Evolutionary conservation across 2,888 invertebrate species (phyloP).

Genomic region (Eristalis pertinax): DNA sequence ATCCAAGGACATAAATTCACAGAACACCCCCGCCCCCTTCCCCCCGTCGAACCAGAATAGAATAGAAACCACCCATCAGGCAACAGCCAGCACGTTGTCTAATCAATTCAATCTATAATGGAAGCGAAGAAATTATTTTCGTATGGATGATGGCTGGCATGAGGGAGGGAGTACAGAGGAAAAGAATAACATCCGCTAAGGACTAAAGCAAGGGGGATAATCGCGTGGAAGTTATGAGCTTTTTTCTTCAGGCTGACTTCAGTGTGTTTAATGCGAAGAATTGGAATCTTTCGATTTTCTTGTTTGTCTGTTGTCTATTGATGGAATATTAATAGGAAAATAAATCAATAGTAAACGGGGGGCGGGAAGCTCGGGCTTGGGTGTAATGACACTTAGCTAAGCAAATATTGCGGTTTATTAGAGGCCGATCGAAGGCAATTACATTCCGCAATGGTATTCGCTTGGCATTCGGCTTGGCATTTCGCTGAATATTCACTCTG

Average conservation of each 20-base stretch:
- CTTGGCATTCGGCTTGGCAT: too few relatives aligned
- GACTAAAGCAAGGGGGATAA: slow-evolving; percentile 55
- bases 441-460: background rate
- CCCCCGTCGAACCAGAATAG: background rate
- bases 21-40: background rate
- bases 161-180: background rate
- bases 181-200: slow-evolving; percentile 38
- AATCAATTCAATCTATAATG: slow-evolving; percentile 65
- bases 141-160: slow-evolving; percentile 19
- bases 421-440: slow-evolving; percentile 7
- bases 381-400: slow-evolving; percentile 48
- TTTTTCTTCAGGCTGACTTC: slow-evolving; percentile 22
- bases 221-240: slow-evolving; percentile 66
- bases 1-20: slow-evolving; percentile 47
- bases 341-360: slow-evolving; percentile 44
- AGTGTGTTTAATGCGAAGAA: slow-evolving; percentile 29
- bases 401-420: slow-evolving; percentile 45
- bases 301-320: slow-evolving; percentile 37
- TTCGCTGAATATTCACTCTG: too few relatives aligned
- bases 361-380: background rate
- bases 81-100: slow-evolving; percentile 45
- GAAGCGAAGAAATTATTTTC: slow-evolving; percentile 55
- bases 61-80: background rate
- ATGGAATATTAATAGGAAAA: slow-evolving; percentile 50
- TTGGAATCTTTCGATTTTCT: background rate